phyloP scores from a whole-genome alignment of 2,797 vertebrate genomes.

The Emydoidea blandingii region DNA sequence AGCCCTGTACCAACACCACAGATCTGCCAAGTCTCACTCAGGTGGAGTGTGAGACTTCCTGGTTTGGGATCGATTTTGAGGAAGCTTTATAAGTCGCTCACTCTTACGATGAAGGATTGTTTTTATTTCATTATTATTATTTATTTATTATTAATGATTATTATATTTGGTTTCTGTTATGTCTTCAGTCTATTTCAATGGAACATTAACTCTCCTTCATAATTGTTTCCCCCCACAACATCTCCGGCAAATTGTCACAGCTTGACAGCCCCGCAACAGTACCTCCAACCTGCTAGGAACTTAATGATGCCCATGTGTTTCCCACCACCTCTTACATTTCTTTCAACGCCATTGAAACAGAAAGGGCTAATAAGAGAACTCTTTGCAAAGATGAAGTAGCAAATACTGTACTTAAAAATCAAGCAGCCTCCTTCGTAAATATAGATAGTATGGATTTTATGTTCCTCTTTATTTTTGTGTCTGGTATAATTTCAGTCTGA shows the following conservation, averaged over 20 bases:
- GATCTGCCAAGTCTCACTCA: background rate
- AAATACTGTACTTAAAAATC: background rate
- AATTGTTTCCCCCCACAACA: accelerated
- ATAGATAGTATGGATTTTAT: background rate
- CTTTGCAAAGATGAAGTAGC: background rate
- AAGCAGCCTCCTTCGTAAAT: background rate
- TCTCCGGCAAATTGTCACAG: accelerated
- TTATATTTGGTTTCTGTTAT: background rate
- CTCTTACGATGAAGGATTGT: background rate
- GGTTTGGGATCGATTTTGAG: background rate
- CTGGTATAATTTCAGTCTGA: background rate
- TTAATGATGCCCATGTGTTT: accelerated
- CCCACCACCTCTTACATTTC: accelerated
- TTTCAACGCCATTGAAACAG: background rate
- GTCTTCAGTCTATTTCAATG: background rate
- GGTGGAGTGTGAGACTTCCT: background rate
- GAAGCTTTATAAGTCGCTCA: background rate
- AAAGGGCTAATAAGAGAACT: background rate
- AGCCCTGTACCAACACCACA: background rate
- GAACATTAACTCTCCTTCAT: accelerated
- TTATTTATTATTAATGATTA: background rate
- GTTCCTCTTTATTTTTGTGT: accelerated
- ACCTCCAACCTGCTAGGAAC: background rate
- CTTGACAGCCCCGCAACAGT: accelerated
- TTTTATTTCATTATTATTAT: background rate